phyloP scores from a whole-genome alignment of 2,113 vertebrate genomes.

The Parus major region DNA sequence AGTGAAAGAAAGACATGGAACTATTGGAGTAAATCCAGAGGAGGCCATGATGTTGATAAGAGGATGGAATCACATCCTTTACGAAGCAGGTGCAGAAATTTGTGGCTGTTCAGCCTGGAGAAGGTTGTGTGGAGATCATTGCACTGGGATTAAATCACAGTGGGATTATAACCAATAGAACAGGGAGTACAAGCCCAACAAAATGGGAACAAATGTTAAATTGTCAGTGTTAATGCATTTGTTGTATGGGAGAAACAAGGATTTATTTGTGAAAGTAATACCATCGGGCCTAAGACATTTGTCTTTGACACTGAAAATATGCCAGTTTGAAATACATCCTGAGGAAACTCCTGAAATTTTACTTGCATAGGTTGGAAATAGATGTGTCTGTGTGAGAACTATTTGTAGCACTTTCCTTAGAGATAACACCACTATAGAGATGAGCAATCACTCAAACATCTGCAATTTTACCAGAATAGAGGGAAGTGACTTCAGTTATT shows the following conservation, averaged over 20 bases:
- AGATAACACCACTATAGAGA: neutral
- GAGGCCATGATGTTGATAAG: neutral
- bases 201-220: neutral
- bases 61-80: neutral
- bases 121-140: neutral
- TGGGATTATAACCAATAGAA: neutral
- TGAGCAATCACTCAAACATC: neutral
- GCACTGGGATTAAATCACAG: neutral
- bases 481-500: neutral
- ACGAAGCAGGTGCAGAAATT: neutral
- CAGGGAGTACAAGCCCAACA: neutral
- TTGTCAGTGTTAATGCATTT: neutral
- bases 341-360: neutral
- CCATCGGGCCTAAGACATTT: neutral
- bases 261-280: neutral
- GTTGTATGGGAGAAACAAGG: neutral
- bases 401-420: neutral
- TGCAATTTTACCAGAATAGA: neutral
- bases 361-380: neutral
- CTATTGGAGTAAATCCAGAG: neutral
- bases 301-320: neutral
- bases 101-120: neutral
- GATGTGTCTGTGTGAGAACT: neutral
- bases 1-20: neutral
- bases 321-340: neutral